A percentile compares a stretch with the other conserved stretches of the same genome.
These are phyloP conservation scores for Paedocypris micromegethes DNA, from an alignment of 2,797 vertebrate species.

Conservation along the genomic window DNA sequence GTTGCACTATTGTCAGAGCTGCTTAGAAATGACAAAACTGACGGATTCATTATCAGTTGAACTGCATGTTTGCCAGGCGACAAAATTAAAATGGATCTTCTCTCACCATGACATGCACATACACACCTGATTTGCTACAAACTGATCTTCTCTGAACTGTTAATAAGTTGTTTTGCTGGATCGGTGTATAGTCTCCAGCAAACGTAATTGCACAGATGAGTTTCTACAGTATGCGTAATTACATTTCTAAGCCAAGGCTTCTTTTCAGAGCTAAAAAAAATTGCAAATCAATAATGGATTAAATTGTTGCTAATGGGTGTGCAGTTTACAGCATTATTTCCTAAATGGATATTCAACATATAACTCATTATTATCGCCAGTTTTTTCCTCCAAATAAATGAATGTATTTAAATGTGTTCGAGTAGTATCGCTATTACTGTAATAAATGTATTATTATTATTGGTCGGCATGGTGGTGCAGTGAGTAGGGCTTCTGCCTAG, in stretches of 20 bases:
- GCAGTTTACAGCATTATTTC: not conserved
- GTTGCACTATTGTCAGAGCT: constrained; percentile 32
- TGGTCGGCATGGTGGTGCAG: too few relatives aligned
- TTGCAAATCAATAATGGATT: not conserved
- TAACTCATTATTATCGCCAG: too few relatives aligned
- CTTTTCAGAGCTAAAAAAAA: not conserved
- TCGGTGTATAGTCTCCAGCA: not conserved
- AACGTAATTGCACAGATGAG: not conserved
- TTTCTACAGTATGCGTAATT: constrained; percentile 1
- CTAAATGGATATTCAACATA: not conserved
- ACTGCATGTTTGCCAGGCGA: not conserved
- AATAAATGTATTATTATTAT: too few relatives aligned
- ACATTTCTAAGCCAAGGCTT: constrained; percentile 1
- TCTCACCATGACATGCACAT: constrained; percentile 3
- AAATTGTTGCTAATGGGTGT: not conserved
- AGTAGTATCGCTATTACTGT: too few relatives aligned
- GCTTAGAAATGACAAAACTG: constrained; percentile 39
- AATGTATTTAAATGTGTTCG: not conserved
- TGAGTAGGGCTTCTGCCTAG: too few relatives aligned
- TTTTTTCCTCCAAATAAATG: not conserved
- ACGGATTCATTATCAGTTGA: constrained; percentile 42
- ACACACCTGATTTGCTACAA: constrained; percentile 30
- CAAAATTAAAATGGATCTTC: constrained; percentile 22
- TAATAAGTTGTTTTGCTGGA: constrained; percentile 28
- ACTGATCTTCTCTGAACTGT: constrained; percentile 18